Base-by-base conservation (phyloP, 2,113 vertebrate species). In the Ceyx cyanopectus region DNA sequence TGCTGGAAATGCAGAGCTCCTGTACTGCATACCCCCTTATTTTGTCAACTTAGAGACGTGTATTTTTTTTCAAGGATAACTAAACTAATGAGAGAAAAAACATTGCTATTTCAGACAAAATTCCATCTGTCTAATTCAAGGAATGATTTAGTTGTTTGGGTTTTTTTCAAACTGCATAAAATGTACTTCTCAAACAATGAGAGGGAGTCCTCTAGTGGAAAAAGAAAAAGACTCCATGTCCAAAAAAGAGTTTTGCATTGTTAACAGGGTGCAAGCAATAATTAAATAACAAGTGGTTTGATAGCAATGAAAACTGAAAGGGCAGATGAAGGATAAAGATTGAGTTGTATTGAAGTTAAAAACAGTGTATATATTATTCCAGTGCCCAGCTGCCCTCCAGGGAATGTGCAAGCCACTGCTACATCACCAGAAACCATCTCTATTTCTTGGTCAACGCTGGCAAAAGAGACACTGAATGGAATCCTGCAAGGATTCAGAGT, bases 401-500 rank as follows among this genome's bases (percentile, higher is more conserved):
- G 99, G 96, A 99, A 99, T 1, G 99, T 99, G 72, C 98, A 99
- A 98, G 99, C 99, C 74, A 98, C 98, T 85, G 99, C 99, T 72
- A 99, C 98, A 23, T 99, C 99, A 40, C 99, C 99, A 14, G 99
- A 99, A 95, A 99, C 98, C 84, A 99, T 99, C 91, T 99, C 99
- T 1, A 98, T 99, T 66, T 99, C 99, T 85, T 99, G 99, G 99
- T 98, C 99, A 85, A 98, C 98, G 0, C 96, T 99, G 45, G 98
- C 99, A 32, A 98, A 99, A 96, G 99, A 99, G 85, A 98, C 99
- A 22, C 97, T 99, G 80, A 99, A 99, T 6, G 99, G 99, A 43
- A 99, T 99, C 97, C 98, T 99, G 68, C 99, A 99, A 97, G 99
- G 99, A 22, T 99, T 99, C 97, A 97, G 99, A 69, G 99, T 99